These are phyloP conservation scores for Sorex maritimensis DNA, from an alignment of 2,797 vertebrate genomes.

Conservation along the genomic window DNA sequence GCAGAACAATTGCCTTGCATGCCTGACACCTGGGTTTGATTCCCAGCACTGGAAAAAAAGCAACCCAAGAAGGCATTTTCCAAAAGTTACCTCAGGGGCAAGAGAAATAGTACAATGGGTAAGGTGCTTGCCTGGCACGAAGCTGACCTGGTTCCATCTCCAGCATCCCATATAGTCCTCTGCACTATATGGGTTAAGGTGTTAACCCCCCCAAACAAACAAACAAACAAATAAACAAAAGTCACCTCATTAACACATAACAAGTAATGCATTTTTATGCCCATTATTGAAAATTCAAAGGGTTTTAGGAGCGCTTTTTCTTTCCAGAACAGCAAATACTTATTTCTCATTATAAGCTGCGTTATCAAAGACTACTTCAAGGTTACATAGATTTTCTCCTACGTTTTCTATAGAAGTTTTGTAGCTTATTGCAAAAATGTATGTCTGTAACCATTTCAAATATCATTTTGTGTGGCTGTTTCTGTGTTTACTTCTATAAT, in stretches of 20 bases:
- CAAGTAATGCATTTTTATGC: neutral
- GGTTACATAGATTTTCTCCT: neutral
- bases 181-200: no score
- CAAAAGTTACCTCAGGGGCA: no score
- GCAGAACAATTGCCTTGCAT: no score
- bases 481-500: constrained; percentile 2
- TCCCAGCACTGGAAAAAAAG: no score
- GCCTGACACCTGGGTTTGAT: no score
- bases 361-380: neutral
- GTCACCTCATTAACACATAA: neutral
- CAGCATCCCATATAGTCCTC: no score
- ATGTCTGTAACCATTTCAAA: constrained; percentile 25
- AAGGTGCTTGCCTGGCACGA: no score
- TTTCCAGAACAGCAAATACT: constrained; percentile 9
- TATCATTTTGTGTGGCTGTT: constrained; percentile 29
- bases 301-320: constrained; percentile 5
- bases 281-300: neutral
- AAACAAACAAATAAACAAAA: neutral
- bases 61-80: no score
- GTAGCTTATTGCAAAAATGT: constrained; percentile 2
- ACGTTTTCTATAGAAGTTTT: neutral
- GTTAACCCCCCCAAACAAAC: no score
- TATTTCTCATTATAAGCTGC: neutral
- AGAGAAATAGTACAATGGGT: no score
- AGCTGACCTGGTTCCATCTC: no score